Evolutionary conservation across 2,888 invertebrate species (phyloP), one percentile per base, ranked within the genome.

Genomic region (Incurvaria masculella): DNA sequence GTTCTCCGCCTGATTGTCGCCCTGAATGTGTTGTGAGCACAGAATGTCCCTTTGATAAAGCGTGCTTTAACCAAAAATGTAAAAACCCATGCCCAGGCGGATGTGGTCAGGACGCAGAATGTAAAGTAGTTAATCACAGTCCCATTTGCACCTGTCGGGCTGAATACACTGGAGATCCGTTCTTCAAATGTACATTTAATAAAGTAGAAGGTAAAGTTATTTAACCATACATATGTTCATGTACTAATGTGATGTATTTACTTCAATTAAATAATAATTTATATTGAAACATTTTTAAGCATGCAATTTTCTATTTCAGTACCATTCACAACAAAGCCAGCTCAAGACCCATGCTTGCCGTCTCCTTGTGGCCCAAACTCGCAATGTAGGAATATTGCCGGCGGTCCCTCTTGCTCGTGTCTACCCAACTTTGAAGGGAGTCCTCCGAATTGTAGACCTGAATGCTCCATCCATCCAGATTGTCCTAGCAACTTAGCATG

Each of bases 11-110:
- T 49, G 81, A 82, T 57, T 88, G 88, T 61, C 76, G 87, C 57
- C 88, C 87, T n/a, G 86, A 87, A 67, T 88, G 87, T 67, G 82
- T 83, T n/a, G 81, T 85, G 16, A 87, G 85, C 59, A 74, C 85
- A 20, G 87, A 87, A 66, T 87, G 88, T 61, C 62, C 83, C 2
- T 66, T 76, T 27, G 80, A 83, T 51, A 82, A 82, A 66, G 83
- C 85, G 21, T 88, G 88, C 61, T 69, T 83, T 46, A 84, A 84
- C 61, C 82, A 84, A 58, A 87, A 86, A 69, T 89, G 89, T 64
- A 64, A 79, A 18, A 84, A 88, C 57, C 88, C 89, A 42, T 90
- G 89, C 55, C 83, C 83, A 44, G 87, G 86, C 42, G 81, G 85
- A 10, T 91, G 89, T 61, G 89, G 89, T 27, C 70, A 81, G 52